Base-by-base conservation (phyloP, 1,140 invertebrate genomes). In the Scaptomyza montana region DNA sequence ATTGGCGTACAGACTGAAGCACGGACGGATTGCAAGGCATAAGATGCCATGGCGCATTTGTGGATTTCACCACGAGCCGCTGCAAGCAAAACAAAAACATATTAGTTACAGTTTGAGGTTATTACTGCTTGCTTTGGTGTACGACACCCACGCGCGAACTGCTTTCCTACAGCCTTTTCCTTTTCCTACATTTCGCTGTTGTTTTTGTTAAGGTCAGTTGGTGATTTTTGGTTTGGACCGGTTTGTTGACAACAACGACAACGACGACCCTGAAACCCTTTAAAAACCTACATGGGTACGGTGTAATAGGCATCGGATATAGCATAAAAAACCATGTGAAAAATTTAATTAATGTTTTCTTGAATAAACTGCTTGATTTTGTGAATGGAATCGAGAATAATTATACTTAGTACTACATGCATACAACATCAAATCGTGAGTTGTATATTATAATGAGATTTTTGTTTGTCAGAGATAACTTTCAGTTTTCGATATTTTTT, bases 191-290 rank as follows among this genome's bases (percentile, higher is more conserved):
- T n/a, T n/a, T 6, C 30, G 30, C 30, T 33, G 54, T 55, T 64
- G 7, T 63, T 51, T 66, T 74, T 77, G 74, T 65, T 85, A 84
- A 84, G 80, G 80, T 84, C 80, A 84, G 80, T 84, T 80, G 53
- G 85, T 47, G 61, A 61, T 70, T 74, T 66, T 49, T 54, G 61
- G 64, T 73, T 49, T 53, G 59, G 63, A 63, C 61, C 65, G 60
- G 56, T 57, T 78, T 66, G 8, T 25, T 19, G 39, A 33, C 2
- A 33, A 33, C 30, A 33, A 39, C 36, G 50, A 19, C 60, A 36
- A 46, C 30, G 30, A 39, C 28, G 46, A 13, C 67, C 67, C 41
- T 69, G 59, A 63, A 39, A 28, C 41, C 51, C 49, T 53, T 13
- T n/a, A 28, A 49, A 13, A 56, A 19, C 10, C 30, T 9, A 39